These are phyloP conservation scores for Sterna hirundo DNA, from an alignment of 2,113 vertebrate genomes.

Conservation along the genomic window DNA sequence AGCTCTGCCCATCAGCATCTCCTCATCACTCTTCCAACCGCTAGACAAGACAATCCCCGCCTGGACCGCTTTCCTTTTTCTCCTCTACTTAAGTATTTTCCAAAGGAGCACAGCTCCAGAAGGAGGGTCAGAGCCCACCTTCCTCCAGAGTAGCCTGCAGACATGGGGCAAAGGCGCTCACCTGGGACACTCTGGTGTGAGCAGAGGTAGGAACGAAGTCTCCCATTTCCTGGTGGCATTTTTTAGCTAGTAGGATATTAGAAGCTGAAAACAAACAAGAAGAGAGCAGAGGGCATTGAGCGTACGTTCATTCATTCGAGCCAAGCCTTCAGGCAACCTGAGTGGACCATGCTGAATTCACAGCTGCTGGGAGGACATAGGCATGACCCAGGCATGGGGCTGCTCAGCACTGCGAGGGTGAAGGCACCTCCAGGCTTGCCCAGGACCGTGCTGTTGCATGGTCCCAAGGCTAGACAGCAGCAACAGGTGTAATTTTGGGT, in stretches of 20 bases:
- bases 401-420: not conserved
- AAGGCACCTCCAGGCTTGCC: not conserved
- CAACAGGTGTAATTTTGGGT: not conserved
- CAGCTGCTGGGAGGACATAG: not conserved
- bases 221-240: not conserved
- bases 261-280: not conserved
- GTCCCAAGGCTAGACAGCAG: not conserved
- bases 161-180: not conserved
- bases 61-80: not conserved
- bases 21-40: not conserved
- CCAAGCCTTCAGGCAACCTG: not conserved
- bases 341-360: not conserved
- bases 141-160: not conserved
- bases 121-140: not conserved
- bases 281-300: not conserved
- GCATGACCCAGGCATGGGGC: fast-evolving
- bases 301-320: not conserved
- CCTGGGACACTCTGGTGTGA: not conserved
- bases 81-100: not conserved
- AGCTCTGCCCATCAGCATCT: not conserved
- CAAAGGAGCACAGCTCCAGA: not conserved
- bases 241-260: not conserved
- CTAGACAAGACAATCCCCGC: not conserved
- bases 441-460: not conserved
- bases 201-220: not conserved